Evolutionary conservation across 2,113 vertebrate genomes (phyloP).

Genomic region (Leptodactylus fuscus): DNA sequence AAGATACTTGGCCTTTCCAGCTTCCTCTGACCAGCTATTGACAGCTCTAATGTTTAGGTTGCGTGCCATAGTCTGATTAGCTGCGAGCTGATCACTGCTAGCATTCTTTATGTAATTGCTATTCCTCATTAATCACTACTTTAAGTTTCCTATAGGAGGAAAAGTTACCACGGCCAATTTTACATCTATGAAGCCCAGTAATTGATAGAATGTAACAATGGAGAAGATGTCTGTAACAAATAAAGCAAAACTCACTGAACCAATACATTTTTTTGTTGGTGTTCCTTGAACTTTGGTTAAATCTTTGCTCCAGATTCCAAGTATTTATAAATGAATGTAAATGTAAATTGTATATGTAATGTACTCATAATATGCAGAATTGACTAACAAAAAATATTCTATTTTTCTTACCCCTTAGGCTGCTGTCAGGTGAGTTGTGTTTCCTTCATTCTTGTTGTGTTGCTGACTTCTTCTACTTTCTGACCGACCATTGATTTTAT

Average conservation of each 20-base stretch:
- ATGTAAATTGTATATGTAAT: too few relatives aligned
- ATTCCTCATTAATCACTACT: slow-evolving; percentile 75
- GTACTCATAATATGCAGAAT: too few relatives aligned
- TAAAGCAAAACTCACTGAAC: not conserved
- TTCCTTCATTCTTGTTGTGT: too few relatives aligned
- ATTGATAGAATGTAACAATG: not conserved
- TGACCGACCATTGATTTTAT: too few relatives aligned
- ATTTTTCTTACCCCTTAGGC: too few relatives aligned
- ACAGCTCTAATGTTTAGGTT: slow-evolving; percentile 79
- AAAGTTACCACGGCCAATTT: not conserved
- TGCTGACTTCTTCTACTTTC: too few relatives aligned
- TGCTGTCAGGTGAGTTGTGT: too few relatives aligned
- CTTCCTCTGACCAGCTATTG: slow-evolving; percentile 72
- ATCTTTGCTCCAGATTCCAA: not conserved
- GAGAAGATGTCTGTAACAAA: not conserved
- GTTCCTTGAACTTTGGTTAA: not conserved
- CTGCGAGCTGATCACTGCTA: slow-evolving; percentile 73
- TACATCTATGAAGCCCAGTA: not conserved
- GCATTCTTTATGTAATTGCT: slow-evolving; percentile 71
- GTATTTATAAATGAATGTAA: too few relatives aligned
- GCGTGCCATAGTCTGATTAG: slow-evolving; percentile 79
- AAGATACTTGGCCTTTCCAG: slow-evolving; percentile 69
- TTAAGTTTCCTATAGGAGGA: slow-evolving; percentile 61
- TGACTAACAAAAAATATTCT: too few relatives aligned
- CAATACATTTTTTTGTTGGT: not conserved